Percentiles rank a stretch among this genome's conserved stretches.
phyloP scores from a whole-genome alignment of 2,113 vertebrate species.

The Progne subis region DNA sequence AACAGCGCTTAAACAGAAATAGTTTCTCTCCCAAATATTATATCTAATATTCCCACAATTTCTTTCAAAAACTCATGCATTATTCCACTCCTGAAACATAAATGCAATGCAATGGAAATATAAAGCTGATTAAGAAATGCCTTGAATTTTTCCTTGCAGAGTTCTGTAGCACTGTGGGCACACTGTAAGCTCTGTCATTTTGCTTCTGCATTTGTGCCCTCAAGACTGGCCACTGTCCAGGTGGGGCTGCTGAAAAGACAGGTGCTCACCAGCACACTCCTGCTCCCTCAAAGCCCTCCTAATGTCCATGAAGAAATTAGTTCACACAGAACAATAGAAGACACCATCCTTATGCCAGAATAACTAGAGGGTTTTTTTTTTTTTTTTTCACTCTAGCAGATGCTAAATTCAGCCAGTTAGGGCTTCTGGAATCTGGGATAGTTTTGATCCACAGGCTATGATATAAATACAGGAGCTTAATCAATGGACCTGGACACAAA shows the following conservation, averaged over 20 bases:
- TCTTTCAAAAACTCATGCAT: background rate
- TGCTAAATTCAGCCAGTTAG: background rate
- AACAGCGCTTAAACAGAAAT: background rate
- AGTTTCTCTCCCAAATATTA: background rate
- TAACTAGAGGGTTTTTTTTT: background rate
- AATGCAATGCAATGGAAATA: background rate
- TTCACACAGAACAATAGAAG: background rate
- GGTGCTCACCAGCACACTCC: background rate
- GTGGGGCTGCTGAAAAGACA: background rate
- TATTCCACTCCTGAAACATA: background rate
- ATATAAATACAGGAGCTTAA: background rate
- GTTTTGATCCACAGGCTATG: background rate
- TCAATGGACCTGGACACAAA: background rate
- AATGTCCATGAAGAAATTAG: background rate
- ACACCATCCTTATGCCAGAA: background rate
- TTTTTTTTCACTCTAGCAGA: background rate
- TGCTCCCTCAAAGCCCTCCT: background rate
- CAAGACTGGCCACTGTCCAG: background rate
- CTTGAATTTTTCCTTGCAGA: background rate
- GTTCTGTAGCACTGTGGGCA: background rate
- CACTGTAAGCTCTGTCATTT: background rate
- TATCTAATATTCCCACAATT: background rate
- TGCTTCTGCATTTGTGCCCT: background rate
- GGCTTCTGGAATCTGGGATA: background rate
- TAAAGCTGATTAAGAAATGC: background rate